Evolutionary conservation across 1,140 invertebrate species (phyloP), one percentile per base, ranked within the genome.

Genomic region (Mya arenaria): DNA sequence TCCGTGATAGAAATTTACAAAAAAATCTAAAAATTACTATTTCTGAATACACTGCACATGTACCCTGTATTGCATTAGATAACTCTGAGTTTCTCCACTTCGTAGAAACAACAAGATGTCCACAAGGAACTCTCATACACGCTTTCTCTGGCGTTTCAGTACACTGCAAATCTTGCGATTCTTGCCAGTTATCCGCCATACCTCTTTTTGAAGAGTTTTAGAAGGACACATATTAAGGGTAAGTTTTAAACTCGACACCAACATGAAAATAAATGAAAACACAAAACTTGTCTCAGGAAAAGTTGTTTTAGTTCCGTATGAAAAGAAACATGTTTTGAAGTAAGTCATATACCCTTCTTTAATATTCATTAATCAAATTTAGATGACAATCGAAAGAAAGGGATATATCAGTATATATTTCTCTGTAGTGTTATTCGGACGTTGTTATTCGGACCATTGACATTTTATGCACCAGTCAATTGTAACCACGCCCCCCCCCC

Each of bases 281-380:
- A 74, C 62, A 34, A n/a, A 74, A 34, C 79, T 89, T 23, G 69
- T 15, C 28, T 84, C 77, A 32, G 60, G 37, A 15, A 87, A 83
- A 48, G 74, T 88, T 97, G 89, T 6, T 95, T 94, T 60, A 98
- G 93, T 41, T 95, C 95, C 92, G 97, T 89, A 88, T 96, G 0
- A 97, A 98, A 32, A 95, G 96, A 6, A 97, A 98, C 34, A 97
- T 91, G 82, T 95, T 91, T 87, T 95, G 95, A 58, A 98, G 93
- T 92, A 96, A 95, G 88, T 94, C 48, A 3, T 68, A 17, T 25
- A 10, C 34, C 8, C 8, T 55, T 3, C 23, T 6, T 6, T 23
- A 72, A 34, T 19, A 52, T 36, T 13, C 5, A 15, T 25, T 23
- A 3, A 8, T 37, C 15, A 39, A 17, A 36, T 55, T 4, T 41